Conservation (phyloP, 2,888 invertebrate genomes). For the Xanthorhoe spadicearia region DNA sequence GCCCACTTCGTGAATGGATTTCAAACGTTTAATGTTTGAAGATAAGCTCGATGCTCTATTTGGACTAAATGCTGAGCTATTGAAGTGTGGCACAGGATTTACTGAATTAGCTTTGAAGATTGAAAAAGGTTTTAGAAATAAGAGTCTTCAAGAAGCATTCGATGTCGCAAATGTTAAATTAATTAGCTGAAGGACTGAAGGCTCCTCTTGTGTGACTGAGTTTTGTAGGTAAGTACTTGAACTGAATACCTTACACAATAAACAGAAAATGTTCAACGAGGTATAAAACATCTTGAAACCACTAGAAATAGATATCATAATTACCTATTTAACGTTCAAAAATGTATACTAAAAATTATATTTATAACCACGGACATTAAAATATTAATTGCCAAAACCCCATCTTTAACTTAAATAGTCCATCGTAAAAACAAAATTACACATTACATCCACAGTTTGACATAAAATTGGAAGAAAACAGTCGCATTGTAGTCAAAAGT, state of each 20-base stretch:
- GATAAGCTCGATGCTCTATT: constrained; percentile 30
- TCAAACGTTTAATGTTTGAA: constrained; percentile 28
- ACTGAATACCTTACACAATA: background rate
- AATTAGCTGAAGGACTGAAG: background rate
- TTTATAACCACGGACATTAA: constrained; percentile 1
- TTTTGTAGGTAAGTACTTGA: background rate
- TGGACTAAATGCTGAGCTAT: constrained; percentile 24
- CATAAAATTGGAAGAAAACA: constrained; percentile 22
- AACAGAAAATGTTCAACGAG: background rate
- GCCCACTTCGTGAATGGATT: constrained; percentile 29
- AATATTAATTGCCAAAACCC: background rate
- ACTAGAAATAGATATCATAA: constrained; percentile 1
- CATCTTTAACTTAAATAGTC: background rate
- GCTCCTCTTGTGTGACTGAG: background rate
- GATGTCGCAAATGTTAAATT: background rate
- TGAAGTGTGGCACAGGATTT: constrained; percentile 19
- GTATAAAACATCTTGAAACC: background rate
- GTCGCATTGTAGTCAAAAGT: constrained; percentile 14
- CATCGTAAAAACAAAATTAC: background rate
- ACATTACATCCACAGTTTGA: constrained; percentile 2
- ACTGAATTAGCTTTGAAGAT: background rate
- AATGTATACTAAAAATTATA: background rate
- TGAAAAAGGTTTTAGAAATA: background rate
- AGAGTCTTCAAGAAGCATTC: background rate
- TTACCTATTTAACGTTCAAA: background rate